Evolutionary conservation across 2,113 vertebrate species (phyloP).

Genomic region (Equus przewalskii): DNA sequence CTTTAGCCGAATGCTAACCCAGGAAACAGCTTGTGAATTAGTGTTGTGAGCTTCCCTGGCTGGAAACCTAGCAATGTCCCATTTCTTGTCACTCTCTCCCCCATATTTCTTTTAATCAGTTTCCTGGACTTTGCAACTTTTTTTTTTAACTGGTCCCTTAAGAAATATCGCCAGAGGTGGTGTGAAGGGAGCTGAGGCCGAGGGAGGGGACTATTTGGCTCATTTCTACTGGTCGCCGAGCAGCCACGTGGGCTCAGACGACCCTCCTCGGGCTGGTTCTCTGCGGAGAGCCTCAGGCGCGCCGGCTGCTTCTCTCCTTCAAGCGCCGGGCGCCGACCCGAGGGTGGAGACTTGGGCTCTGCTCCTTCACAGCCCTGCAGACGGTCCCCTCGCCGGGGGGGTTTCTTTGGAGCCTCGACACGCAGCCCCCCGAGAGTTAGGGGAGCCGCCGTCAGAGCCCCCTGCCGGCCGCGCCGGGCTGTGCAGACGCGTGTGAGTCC

Average conservation of each 20-base stretch:
- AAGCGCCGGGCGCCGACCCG: not conserved
- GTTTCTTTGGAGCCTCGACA: not conserved
- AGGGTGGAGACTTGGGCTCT: not conserved
- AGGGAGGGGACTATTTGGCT: not conserved
- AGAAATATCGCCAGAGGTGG: too few relatives aligned
- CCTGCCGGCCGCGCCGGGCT: too few relatives aligned
- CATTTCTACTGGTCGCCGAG: not conserved
- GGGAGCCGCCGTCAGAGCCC: too few relatives aligned
- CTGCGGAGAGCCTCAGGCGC: not conserved
- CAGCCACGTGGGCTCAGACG: too few relatives aligned
- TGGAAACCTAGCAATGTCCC: not conserved
- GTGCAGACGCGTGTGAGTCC: too few relatives aligned
- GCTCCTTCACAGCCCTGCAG: not conserved
- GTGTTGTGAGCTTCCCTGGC: fast-evolving
- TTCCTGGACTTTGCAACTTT: not conserved
- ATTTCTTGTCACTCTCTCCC: not conserved
- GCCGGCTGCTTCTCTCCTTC: not conserved
- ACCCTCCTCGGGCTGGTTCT: not conserved
- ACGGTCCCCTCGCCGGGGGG: not conserved
- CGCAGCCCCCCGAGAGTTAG: too few relatives aligned
- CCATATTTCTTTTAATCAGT: not conserved
- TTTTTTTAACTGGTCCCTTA: too few relatives aligned
- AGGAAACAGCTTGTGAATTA: not conserved
- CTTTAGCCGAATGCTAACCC: not conserved
- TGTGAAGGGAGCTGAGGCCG: not conserved